Percentiles rank a stretch among this genome's conserved stretches.
These are phyloP conservation scores for Pseudomyrmex cubaensis DNA, from an alignment of 1,140 invertebrate genomes.

Conservation along the genomic window DNA sequence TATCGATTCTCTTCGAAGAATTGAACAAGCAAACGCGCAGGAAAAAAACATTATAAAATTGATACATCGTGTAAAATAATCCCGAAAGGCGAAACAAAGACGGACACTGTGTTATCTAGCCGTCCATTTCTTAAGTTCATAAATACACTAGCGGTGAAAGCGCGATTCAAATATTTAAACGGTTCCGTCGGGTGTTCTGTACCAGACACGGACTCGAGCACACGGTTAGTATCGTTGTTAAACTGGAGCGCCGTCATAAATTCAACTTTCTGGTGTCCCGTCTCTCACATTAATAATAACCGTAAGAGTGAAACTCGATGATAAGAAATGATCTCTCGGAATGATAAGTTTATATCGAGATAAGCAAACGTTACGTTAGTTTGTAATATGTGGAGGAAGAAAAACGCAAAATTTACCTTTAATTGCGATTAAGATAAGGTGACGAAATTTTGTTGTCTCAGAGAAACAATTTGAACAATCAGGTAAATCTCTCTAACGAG, in stretches of 20 bases:
- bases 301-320: conserved; percentile 6
- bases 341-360: conserved; percentile 21
- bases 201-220: conserved; percentile 8
- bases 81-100: conserved; percentile 3
- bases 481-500: no score
- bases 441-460: no score
- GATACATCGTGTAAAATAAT: neutral
- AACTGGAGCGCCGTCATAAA: conserved; percentile 38
- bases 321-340: neutral
- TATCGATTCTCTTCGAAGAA: no score
- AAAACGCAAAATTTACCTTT: no score
- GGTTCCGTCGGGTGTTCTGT: conserved; percentile 28
- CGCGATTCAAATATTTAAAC: conserved; percentile 45
- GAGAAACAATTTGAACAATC: no score
- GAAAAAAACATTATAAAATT: no score
- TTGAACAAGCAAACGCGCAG: no score
- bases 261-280: conserved; percentile 29
- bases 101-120: conserved; percentile 22
- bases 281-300: conserved; percentile 41
- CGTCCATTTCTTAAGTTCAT: conserved; percentile 35
- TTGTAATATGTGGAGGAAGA: neutral
- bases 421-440: no score
- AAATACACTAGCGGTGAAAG: conserved; percentile 44
- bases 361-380: neutral
- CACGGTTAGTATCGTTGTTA: conserved; percentile 35